Conservation (phyloP, 1,140 invertebrate species). For the Nephila pilipes region DNA sequence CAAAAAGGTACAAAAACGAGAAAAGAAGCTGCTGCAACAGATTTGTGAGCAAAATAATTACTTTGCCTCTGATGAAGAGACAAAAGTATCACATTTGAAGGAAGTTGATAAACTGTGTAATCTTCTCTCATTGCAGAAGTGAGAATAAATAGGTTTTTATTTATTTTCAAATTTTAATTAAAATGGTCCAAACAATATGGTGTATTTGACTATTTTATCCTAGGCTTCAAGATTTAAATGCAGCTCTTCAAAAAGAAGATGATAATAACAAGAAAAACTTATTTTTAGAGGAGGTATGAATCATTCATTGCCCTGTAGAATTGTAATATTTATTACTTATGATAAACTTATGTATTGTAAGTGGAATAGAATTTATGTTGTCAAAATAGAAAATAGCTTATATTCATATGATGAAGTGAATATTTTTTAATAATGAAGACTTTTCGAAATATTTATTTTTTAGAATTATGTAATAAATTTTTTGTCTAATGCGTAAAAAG, state of each 20-base stretch:
- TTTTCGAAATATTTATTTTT: no score
- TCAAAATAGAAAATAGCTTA: not conserved
- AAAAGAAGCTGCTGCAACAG: constrained; percentile 92
- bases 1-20: constrained; percentile 91
- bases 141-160: not conserved
- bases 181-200: not conserved
- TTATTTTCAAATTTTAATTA: not conserved
- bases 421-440: not conserved
- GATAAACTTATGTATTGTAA: not conserved
- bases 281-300: constrained; percentile 60
- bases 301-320: not conserved
- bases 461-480: no score
- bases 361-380: not conserved
- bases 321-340: not conserved
- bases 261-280: constrained; percentile 54
- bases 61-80: constrained; percentile 87
- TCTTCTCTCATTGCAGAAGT: constrained; percentile 81
- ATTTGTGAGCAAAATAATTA: constrained; percentile 91
- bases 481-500: no score
- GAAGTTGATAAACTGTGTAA: constrained; percentile 95
- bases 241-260: constrained; percentile 67
- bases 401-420: not conserved
- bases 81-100: constrained; percentile 91
- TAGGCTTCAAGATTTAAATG: constrained; percentile 68
- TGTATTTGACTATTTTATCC: not conserved